Conservation (phyloP, 1,140 invertebrate genomes). For the Mycetomoellerius zeteki region DNA sequence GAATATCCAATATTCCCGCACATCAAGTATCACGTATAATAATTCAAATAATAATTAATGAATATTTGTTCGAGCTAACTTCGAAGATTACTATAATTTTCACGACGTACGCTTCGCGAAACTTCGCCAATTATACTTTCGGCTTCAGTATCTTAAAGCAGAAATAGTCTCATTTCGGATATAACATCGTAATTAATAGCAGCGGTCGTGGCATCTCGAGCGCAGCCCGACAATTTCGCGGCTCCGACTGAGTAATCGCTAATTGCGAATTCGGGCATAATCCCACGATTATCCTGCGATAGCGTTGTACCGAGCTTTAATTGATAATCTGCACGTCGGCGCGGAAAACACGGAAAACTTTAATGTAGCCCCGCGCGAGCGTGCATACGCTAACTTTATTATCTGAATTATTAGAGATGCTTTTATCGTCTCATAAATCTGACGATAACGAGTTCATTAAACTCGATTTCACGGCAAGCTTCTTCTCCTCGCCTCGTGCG, state of each 20-base stretch:
- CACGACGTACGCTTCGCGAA: slow-evolving; percentile 17
- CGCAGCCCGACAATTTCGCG: slow-evolving; percentile 32
- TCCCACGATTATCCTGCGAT: slow-evolving; percentile 52
- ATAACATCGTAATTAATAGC: slow-evolving; percentile 51
- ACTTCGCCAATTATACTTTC: slow-evolving; percentile 54
- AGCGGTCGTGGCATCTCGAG: slow-evolving; percentile 29
- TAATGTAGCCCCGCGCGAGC: background rate
- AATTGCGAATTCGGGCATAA: slow-evolving; percentile 62
- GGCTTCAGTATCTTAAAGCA: slow-evolving; percentile 37
- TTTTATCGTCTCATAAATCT: slow-evolving; percentile 53
- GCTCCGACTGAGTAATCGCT: slow-evolving; percentile 22
- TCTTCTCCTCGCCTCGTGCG: slow-evolving; percentile 19
- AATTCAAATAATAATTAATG: slow-evolving; percentile 26
- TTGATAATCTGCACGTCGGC: slow-evolving; percentile 47
- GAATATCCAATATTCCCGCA: background rate
- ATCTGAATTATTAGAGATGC: slow-evolving; percentile 60
- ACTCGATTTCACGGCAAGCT: slow-evolving; percentile 57
- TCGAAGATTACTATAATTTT: slow-evolving; percentile 25
- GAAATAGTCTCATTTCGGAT: slow-evolving; percentile 42
- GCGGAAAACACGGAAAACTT: slow-evolving; percentile 44
- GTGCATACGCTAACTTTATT: slow-evolving; percentile 56
- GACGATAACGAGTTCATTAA: slow-evolving; percentile 60
- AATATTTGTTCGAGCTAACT: slow-evolving; percentile 6
- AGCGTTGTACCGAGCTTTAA: slow-evolving; percentile 46
- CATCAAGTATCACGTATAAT: background rate